Evolutionary conservation across 2,113 vertebrate species (phyloP), one percentile per base, ranked within the genome.

Genomic region (Oncorhynchus kisutch): DNA sequence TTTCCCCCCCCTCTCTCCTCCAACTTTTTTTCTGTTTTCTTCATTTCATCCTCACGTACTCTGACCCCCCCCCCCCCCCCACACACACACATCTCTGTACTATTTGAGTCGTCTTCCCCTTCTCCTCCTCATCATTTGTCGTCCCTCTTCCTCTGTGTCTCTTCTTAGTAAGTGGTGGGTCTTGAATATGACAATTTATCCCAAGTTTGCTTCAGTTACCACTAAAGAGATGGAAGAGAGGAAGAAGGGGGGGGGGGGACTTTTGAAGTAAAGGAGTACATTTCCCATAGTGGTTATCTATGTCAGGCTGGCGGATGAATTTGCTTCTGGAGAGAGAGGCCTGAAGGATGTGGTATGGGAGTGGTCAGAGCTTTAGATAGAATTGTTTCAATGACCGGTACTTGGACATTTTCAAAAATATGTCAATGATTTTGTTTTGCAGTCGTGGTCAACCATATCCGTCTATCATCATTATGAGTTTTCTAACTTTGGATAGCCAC

Each of bases 251-350:
- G 72, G 78, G 72, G 68, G 39, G 2, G 27, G 78, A 80, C 91
- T 90, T 91, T 90, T 96, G 94, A 94, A 95, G 94, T 94, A 93
- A 93, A 92, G 91, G 87, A 93, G 94, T 94, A 94, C 90, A 76
- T 89, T 68, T 60, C 77, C 83, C 85, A 82, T 71, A 54, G 84
- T 79, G 82, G 82, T 86, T 92, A 25, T 88, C 79, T 82, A 74
- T 81, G 80, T 67, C 84, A 75, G 85, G 81, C 20, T 14, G 85
- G 86, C 8, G 8, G 39, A 39, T 39, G 7, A 9, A 8, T 39
- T 45, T 88, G 76, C 82, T 74, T 81, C 85, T 34, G 59, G 39
- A 45, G 8, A 11, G 14, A 16, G 59, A 70, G 54, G 39, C 6
- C 39, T 45, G 39, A 45, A 45, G 8, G 8, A 9, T 45, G 39